Base-by-base conservation (phyloP, 35 echinoderm and acorn worm genomes). In the Acanthaster planci region DNA sequence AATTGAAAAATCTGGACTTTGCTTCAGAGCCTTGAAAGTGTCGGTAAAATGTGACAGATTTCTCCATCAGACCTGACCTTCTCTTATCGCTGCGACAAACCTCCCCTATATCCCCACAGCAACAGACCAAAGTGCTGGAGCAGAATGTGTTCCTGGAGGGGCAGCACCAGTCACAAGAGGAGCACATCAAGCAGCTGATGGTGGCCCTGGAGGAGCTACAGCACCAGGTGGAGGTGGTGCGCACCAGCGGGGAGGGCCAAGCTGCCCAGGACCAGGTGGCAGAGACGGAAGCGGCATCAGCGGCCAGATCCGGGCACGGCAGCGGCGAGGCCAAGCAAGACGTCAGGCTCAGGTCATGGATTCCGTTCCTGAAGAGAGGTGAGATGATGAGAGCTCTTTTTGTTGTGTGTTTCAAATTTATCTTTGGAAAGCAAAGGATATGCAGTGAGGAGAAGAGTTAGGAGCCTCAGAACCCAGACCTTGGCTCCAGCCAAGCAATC, bases 141-240 rank as follows among this genome's bases (percentile, higher is more conserved):
- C 54, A 37, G 54, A 83, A 40, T 31, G 27, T 57, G 8, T 53
- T 58, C 12, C 19, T 83, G 34, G 81, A 30, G 38, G 51, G 29
- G 9, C 53, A 83, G 44, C 56, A 57, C 81, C 81, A 64, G 35
- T 57, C 81, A 16, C 81, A 83, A 36, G 51, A 83, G 55, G 81
- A 83, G 29, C 56, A 83, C 81, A 83, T 83, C 56, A 57, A 83
- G 56, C 52, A 53, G 53, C 81, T 83, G 22, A 54, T 38, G n/a
- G 14, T 19, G 29, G 81, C 53, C 53, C 35, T 83, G 5, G 81
- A 83, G 32, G 81, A 83, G 8, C 52, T 83, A 23, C 81, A 83
- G 22, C 81, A 40, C 22, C 81, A 83, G 56, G 51, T 83, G 18
- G 51, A 83, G 54, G 59, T 51, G 38, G 81, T 83, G 21, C 29